Evolutionary conservation across 2,797 vertebrate genomes (phyloP).

Genomic region (Poeciliopsis infans): DNA sequence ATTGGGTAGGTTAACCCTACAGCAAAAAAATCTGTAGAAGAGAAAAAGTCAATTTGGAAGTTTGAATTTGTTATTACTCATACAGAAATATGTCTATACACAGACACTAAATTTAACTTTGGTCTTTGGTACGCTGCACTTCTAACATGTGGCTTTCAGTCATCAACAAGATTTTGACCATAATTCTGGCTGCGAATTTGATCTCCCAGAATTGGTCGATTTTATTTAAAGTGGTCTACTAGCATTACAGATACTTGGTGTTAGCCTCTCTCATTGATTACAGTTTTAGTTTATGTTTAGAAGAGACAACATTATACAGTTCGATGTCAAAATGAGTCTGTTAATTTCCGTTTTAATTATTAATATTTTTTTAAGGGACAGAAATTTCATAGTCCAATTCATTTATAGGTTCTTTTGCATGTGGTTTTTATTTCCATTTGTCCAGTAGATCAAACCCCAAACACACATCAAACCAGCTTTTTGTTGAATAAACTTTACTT

Average conservation of each 20-base stretch:
- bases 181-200: not conserved
- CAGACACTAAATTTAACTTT: not conserved
- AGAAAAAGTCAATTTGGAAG: not conserved
- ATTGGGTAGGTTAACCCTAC: not conserved
- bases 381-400: too few species aligned
- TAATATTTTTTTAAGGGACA: too few species aligned
- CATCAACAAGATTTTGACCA: not conserved
- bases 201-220: not conserved
- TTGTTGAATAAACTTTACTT: too few species aligned
- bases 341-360: too few species aligned
- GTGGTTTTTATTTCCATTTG: too few species aligned
- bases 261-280: not conserved
- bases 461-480: not conserved
- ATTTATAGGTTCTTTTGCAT: too few species aligned
- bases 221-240: not conserved
- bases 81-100: not conserved
- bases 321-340: too few species aligned
- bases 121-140: not conserved
- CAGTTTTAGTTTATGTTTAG: not conserved
- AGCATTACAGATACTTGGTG: not conserved
- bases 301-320: too few species aligned
- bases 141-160: not conserved
- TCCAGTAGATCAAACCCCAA: not conserved
- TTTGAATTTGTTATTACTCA: not conserved
- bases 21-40: not conserved